phyloP scores from a whole-genome alignment of 2,797 vertebrate genomes.

The Tragelaphus oryx region DNA sequence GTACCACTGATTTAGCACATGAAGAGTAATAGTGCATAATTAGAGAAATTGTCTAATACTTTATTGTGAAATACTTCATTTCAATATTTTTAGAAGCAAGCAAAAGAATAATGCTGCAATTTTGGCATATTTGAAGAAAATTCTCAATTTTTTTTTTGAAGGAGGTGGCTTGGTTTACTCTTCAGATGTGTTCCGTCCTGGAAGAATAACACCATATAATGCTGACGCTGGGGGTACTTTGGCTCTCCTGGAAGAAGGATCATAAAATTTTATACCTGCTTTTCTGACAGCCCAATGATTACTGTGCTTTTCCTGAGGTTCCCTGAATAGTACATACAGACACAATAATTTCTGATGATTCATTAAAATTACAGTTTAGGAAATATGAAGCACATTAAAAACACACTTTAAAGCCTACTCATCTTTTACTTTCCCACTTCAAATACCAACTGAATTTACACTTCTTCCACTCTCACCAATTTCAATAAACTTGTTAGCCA shows the following conservation, averaged over 20 bases:
- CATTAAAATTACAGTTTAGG: constrained; percentile 70
- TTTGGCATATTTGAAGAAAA: background rate
- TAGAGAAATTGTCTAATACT: background rate
- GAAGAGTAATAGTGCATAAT: background rate
- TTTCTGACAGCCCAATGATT: constrained; percentile 8
- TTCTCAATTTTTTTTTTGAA: background rate
- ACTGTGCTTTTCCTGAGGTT: constrained; percentile 54
- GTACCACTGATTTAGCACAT: background rate
- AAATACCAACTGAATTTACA: constrained; percentile 63
- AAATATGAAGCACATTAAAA: constrained; percentile 59
- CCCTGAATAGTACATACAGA: constrained; percentile 51
- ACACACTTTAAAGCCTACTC: constrained; percentile 58
- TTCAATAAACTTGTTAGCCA: constrained; percentile 32
- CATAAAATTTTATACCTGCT: constrained; percentile 18
- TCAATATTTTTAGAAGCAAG: background rate
- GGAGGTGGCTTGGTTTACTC: background rate
- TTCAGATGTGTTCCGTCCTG: background rate
- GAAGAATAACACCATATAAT: background rate
- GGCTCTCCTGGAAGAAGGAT: background rate
- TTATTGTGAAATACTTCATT: background rate
- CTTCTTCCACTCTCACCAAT: constrained; percentile 51
- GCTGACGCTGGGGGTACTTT: background rate
- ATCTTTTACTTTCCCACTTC: constrained; percentile 64
- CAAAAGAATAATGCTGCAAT: background rate
- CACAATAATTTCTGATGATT: constrained; percentile 69